These are phyloP conservation scores for Nemapogon koenigi DNA, from an alignment of 2,888 invertebrate species.

Conservation along the genomic window DNA sequence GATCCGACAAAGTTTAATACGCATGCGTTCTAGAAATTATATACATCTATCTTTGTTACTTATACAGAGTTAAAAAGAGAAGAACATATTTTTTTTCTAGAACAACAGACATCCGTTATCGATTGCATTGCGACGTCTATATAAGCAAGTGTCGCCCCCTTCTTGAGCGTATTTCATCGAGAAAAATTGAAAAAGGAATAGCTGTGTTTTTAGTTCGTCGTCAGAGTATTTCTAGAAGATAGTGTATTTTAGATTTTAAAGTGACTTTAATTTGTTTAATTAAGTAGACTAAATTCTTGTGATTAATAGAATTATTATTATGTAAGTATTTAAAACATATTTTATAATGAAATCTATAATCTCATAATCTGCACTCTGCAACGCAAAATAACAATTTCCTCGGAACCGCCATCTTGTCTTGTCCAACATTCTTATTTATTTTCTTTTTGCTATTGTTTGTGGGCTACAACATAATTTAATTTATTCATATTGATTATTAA, in stretches of 20 bases:
- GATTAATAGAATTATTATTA: neutral
- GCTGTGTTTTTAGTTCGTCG: too few species aligned
- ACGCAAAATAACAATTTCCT: too few species aligned
- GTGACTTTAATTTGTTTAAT: neutral
- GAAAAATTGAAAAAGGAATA: constrained; percentile 6
- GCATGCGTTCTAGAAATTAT: constrained; percentile 1
- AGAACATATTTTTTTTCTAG: constrained; percentile 1
- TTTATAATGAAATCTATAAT: too few species aligned
- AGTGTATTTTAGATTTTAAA: constrained; percentile 3
- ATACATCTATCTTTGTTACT: neutral
- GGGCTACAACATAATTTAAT: too few species aligned
- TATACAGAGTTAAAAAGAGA: neutral
- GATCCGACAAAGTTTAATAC: constrained; percentile 1
- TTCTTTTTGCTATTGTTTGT: too few species aligned
- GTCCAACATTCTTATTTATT: too few species aligned
- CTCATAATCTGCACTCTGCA: too few species aligned
- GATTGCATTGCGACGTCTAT: constrained; percentile 1
- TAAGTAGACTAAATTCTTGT: constrained; percentile 1
- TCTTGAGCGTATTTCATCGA: constrained; percentile 1
- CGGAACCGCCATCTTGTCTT: too few species aligned
- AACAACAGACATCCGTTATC: constrained; percentile 1
- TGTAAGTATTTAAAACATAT: constrained; percentile 3
- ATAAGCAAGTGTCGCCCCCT: neutral
- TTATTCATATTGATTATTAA: too few species aligned
- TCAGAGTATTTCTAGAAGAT: constrained; percentile 5